Evolutionary conservation across 2,113 vertebrate genomes (phyloP).

Genomic region (Myotis davidii): DNA sequence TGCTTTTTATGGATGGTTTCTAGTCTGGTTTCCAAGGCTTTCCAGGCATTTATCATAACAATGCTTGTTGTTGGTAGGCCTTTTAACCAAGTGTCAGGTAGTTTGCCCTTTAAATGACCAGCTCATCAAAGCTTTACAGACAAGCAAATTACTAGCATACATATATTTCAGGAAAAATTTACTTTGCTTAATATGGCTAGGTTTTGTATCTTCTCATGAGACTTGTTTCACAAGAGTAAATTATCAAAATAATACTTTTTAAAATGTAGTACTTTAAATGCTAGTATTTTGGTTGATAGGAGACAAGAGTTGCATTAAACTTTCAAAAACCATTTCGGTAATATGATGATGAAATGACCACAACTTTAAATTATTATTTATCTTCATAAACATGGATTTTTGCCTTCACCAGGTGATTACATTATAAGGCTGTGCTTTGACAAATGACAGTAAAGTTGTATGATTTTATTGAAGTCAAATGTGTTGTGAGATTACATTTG

Average conservation of each 20-base stretch:
- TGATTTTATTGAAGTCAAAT: constrained; percentile 75
- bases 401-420: constrained; percentile 81
- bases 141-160: background rate
- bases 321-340: constrained; percentile 38
- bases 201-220: background rate
- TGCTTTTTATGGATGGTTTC: constrained; percentile 46
- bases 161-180: constrained; percentile 28
- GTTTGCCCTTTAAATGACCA: constrained; percentile 24
- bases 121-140: constrained; percentile 39
- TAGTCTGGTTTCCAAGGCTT: constrained; percentile 49
- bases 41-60: constrained; percentile 44
- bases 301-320: constrained; percentile 28
- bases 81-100: constrained; percentile 25
- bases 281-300: constrained; percentile 49
- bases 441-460: constrained; percentile 45
- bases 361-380: constrained; percentile 44
- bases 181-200: constrained; percentile 19
- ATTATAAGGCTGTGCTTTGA: constrained; percentile 56
- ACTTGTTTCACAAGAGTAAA: constrained; percentile 32
- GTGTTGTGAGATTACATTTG: constrained; percentile 80
- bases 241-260: constrained; percentile 32
- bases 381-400: constrained; percentile 67
- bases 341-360: constrained; percentile 39
- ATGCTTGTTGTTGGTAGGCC: background rate
- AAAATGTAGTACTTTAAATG: background rate